These are phyloP conservation scores for Psittacula echo DNA, from an alignment of 2,797 vertebrate species.

Conservation along the genomic window DNA sequence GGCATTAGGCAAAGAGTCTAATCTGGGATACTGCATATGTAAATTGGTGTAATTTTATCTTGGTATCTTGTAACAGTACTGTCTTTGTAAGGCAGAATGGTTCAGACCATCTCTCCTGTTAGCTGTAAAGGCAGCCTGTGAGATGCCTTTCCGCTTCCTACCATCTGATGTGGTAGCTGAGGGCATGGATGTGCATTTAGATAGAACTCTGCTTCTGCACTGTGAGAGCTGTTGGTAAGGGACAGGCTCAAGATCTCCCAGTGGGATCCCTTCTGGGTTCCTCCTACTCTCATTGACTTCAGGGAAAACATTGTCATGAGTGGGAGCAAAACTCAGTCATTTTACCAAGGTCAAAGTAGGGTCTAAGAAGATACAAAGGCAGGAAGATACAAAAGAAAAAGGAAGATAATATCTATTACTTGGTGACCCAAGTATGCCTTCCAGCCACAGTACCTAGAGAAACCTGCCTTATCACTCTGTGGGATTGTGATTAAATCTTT, in stretches of 20 bases:
- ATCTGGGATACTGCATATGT: not conserved
- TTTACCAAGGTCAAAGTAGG: not conserved
- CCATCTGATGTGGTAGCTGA: not conserved
- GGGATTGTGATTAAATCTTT: not conserved
- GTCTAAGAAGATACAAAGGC: not conserved
- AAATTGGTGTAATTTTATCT: not conserved
- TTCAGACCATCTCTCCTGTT: not conserved
- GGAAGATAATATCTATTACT: not conserved
- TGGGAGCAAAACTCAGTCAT: not conserved
- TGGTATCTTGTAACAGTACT: not conserved
- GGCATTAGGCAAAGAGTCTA: not conserved
- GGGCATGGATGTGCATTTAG: not conserved
- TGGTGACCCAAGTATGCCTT: not conserved
- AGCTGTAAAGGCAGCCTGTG: not conserved
- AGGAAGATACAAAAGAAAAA: not conserved
- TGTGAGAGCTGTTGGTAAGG: not conserved
- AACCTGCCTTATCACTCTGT: not conserved
- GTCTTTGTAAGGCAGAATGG: not conserved
- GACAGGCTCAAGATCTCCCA: not conserved
- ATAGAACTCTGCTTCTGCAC: not conserved
- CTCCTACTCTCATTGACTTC: not conserved
- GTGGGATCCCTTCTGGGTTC: not conserved
- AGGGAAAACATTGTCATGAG: not conserved
- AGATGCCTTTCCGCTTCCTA: not conserved
- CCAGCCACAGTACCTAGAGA: not conserved